A percentile compares a stretch with the other conserved stretches of the same genome.
phyloP scores from a whole-genome alignment of 1,140 invertebrate species.

The Drosophila lowei region DNA sequence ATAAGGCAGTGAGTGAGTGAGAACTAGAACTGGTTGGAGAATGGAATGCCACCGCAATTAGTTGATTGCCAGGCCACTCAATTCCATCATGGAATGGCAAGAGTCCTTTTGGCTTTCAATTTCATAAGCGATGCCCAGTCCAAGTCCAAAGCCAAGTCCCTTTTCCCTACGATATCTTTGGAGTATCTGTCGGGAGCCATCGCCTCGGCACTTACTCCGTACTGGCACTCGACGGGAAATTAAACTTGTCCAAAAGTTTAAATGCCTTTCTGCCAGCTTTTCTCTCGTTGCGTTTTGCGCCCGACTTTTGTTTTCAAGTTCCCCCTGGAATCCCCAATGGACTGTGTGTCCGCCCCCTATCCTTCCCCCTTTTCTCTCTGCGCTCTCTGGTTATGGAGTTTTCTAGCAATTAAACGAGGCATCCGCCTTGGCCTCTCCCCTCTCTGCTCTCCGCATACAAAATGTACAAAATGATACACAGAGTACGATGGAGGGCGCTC shows the following conservation, averaged over 20 bases:
- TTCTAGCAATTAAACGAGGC: slow-evolving; percentile 72
- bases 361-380: slow-evolving; percentile 26
- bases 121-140: slow-evolving; percentile 47
- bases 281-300: slow-evolving; percentile 39
- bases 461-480: slow-evolving; percentile 32
- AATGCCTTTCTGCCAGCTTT: slow-evolving; percentile 68
- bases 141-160: background rate
- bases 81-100: slow-evolving; percentile 64
- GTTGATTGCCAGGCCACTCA: slow-evolving; percentile 67
- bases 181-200: slow-evolving; percentile 28
- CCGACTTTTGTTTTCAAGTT: slow-evolving; percentile 74
- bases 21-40: slow-evolving; percentile 1
- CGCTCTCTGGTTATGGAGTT: slow-evolving; percentile 29
- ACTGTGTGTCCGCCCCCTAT: slow-evolving; percentile 6
- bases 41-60: slow-evolving; percentile 60
- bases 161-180: background rate
- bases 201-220: slow-evolving; percentile 29
- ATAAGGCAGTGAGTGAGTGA: background rate
- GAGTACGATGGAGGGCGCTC: background rate
- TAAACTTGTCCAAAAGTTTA: slow-evolving; percentile 80
- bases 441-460: background rate
- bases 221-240: slow-evolving; percentile 68
- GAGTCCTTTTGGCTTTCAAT: slow-evolving; percentile 63
- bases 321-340: slow-evolving; percentile 18
- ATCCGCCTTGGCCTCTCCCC: slow-evolving; percentile 21